Conservation (phyloP, 2,888 invertebrate species). For the Amblyjoppa proteus region DNA sequence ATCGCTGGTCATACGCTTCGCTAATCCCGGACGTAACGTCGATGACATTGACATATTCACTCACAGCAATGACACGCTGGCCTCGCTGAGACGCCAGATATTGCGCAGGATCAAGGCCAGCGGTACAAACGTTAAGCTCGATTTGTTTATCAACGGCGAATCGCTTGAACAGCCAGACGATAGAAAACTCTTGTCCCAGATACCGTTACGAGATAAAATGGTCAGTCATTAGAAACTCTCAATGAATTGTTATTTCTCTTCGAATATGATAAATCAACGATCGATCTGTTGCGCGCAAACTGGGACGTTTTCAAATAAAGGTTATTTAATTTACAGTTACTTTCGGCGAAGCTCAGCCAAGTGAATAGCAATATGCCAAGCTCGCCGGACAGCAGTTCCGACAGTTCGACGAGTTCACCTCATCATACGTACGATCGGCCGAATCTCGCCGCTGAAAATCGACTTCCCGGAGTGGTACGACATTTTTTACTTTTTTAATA, state of each 20-base stretch:
- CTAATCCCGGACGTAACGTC: conserved; percentile 93
- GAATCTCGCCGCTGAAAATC: conserved; percentile 94
- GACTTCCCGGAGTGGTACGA: conserved; percentile 95
- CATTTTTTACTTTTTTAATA: conserved; percentile 11
- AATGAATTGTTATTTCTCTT: conserved; percentile 64
- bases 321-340: conserved; percentile 85
- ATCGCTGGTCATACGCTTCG: conserved; percentile 94
- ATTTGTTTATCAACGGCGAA: conserved; percentile 96
- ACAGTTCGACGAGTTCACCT: conserved; percentile 97
- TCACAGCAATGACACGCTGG: conserved; percentile 97
- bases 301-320: background rate
- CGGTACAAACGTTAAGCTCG: conserved; percentile 93
- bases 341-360: conserved; percentile 92
- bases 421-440: conserved; percentile 94
- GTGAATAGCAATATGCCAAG: conserved; percentile 90
- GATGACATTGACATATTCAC: conserved; percentile 97
- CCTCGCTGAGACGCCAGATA: conserved; percentile 92
- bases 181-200: conserved; percentile 93
- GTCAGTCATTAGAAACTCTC: conserved; percentile 85
- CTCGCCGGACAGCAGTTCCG: conserved; percentile 97
- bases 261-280: background rate
- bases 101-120: conserved; percentile 89
- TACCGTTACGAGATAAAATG: conserved; percentile 95
- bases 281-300: background rate
- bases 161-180: conserved; percentile 95